These are phyloP conservation scores for Poecilia latipinna DNA, from an alignment of 2,113 vertebrate genomes.

Conservation along the genomic window DNA sequence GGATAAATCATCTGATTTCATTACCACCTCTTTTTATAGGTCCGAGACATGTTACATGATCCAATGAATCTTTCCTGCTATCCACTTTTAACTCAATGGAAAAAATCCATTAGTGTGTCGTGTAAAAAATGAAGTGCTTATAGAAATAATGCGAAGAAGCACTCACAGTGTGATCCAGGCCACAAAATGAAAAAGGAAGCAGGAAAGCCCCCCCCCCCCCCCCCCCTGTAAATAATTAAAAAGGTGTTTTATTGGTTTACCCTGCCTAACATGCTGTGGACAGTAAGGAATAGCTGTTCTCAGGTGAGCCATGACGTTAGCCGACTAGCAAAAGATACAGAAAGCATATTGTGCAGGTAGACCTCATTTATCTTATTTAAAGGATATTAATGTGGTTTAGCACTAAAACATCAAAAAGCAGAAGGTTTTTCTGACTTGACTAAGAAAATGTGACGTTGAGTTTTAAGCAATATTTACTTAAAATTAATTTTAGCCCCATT, in stretches of 20 bases:
- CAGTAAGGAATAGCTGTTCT: conserved; percentile 64
- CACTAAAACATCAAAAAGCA: conserved; percentile 25
- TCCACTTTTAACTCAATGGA: conserved; percentile 54
- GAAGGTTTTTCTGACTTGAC: background rate
- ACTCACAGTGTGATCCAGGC: conserved; percentile 38
- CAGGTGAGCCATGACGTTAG: conserved; percentile 67
- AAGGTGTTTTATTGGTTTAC: conserved; percentile 69
- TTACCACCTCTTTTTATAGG: conserved; percentile 52
- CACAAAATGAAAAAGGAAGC: conserved; percentile 45
- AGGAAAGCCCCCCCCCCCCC: conserved; percentile 28
- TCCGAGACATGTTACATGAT: conserved; percentile 37
- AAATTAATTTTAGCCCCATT: background rate
- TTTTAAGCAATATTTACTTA: conserved; percentile 2
- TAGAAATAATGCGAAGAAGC: conserved; percentile 25
- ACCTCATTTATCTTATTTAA: conserved; percentile 25
- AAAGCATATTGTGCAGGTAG: conserved; percentile 47
- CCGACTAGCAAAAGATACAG: conserved; percentile 50
- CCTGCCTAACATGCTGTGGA: conserved; percentile 58
- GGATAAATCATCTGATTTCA: conserved; percentile 60
- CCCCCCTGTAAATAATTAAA: conserved; percentile 74
- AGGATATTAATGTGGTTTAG: conserved; percentile 12
- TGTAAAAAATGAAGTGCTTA: conserved; percentile 39
- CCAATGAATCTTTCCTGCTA: conserved; percentile 42
- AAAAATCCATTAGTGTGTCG: conserved; percentile 46
- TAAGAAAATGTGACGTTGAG: conserved; percentile 7